phyloP scores from a whole-genome alignment of 2,113 vertebrate genomes.

The Megatriorchis doriae region DNA sequence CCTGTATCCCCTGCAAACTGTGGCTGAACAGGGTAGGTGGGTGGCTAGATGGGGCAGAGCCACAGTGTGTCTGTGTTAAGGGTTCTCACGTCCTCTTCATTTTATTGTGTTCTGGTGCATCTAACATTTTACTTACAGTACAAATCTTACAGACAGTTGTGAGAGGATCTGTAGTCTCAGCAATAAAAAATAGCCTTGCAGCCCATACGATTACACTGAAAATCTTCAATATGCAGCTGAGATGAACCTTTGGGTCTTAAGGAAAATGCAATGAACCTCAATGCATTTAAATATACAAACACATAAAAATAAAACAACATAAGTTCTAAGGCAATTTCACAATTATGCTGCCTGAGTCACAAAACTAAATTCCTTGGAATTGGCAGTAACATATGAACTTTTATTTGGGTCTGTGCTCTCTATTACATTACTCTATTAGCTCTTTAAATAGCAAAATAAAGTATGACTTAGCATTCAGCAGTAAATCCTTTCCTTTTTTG shows the following conservation, averaged over 20 bases:
- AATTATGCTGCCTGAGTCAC: slow-evolving; percentile 24
- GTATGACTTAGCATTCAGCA: slow-evolving; percentile 27
- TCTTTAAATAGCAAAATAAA: slow-evolving; percentile 42
- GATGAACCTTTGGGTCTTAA: not conserved
- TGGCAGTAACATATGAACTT: slow-evolving; percentile 19
- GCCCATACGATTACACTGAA: not conserved
- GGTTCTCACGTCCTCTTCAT: not conserved
- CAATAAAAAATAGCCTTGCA: not conserved
- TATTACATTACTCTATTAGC: slow-evolving; percentile 26
- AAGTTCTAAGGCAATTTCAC: slow-evolving; percentile 29
- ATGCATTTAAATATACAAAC: not conserved
- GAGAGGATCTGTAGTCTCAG: not conserved
- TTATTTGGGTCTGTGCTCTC: slow-evolving; percentile 4
- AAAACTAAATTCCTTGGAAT: slow-evolving; percentile 6
- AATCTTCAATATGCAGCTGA: not conserved
- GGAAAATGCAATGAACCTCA: not conserved
- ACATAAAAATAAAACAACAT: slow-evolving; percentile 31
- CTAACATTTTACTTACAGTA: not conserved
- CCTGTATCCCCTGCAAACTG: not conserved
- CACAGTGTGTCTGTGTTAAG: not conserved
- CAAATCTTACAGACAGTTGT: not conserved
- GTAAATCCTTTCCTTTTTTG: slow-evolving; percentile 2
- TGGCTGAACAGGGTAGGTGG: not conserved
- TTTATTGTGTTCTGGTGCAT: not conserved
- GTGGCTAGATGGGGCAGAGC: not conserved